phyloP scores from a whole-genome alignment of 2,113 vertebrate species.

The Suncus etruscus region DNA sequence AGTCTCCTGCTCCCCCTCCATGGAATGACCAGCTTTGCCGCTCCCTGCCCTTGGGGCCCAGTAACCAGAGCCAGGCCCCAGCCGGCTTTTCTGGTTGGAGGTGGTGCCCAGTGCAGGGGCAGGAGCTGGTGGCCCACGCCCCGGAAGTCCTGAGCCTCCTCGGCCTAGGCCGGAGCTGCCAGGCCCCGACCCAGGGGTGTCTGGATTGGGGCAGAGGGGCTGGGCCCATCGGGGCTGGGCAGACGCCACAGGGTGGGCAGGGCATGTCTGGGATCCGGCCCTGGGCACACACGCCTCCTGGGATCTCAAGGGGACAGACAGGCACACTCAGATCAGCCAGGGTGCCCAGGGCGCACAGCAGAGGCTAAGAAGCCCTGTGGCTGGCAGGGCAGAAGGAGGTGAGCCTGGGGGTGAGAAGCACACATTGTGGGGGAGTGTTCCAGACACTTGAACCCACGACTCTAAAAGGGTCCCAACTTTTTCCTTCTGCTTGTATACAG shows the following conservation, averaged over 20 bases:
- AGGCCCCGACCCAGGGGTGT: neutral
- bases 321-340: no score
- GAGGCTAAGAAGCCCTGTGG: no score
- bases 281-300: neutral
- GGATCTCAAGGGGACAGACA: neutral
- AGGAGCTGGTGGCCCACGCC: conserved; percentile 41
- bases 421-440: neutral
- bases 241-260: neutral
- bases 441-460: neutral
- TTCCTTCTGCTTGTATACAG: conserved; percentile 50
- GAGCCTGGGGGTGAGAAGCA: neutral
- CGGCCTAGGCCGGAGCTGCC: neutral
- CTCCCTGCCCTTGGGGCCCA: conserved; percentile 72
- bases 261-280: neutral
- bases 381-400: neutral
- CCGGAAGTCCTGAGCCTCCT: conserved; percentile 62
- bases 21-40: conserved; percentile 45
- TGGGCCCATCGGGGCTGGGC: neutral
- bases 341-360: neutral
- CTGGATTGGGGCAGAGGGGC: neutral
- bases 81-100: conserved; percentile 82
- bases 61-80: conserved; percentile 72
- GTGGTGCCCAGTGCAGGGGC: conserved; percentile 64
- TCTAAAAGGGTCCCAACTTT: neutral
- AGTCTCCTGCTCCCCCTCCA: neutral